These are phyloP conservation scores for Sycophila sp. DNA, from an alignment of 1,140 invertebrate genomes.

Conservation along the genomic window DNA sequence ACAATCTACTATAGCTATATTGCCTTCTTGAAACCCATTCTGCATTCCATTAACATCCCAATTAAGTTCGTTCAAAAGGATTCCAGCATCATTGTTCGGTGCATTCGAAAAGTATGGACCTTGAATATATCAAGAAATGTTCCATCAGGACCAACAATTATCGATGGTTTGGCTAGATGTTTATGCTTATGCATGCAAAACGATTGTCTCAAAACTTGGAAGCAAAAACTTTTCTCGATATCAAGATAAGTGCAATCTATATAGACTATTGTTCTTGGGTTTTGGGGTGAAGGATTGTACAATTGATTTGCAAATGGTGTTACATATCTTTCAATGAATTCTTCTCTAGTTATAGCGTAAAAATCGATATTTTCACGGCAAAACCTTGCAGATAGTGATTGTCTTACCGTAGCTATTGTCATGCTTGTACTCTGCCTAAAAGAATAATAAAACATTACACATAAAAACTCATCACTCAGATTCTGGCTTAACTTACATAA, in stretches of 20 bases:
- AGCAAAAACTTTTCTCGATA: constrained; percentile 30
- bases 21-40: constrained; percentile 22
- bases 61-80: not conserved
- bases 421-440: no score
- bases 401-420: not conserved
- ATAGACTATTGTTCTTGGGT: not conserved
- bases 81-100: constrained; percentile 34
- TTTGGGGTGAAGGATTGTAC: not conserved
- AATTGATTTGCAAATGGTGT: not conserved
- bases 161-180: no score
- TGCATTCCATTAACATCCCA: constrained; percentile 8
- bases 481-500: constrained; percentile 14
- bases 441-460: constrained; percentile 14
- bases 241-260: constrained; percentile 28
- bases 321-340: not conserved
- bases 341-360: not conserved
- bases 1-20: constrained; percentile 24
- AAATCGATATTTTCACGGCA: not conserved
- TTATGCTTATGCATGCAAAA: constrained; percentile 16
- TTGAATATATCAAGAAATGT: constrained; percentile 29
- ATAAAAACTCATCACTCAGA: constrained; percentile 12
- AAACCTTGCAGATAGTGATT: not conserved
- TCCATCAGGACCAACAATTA: constrained; percentile 30
- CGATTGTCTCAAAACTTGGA: constrained; percentile 7
- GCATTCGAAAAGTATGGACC: constrained; percentile 33